Conservation (phyloP, 2,888 invertebrate genomes). For the Oligia latruncula region DNA sequence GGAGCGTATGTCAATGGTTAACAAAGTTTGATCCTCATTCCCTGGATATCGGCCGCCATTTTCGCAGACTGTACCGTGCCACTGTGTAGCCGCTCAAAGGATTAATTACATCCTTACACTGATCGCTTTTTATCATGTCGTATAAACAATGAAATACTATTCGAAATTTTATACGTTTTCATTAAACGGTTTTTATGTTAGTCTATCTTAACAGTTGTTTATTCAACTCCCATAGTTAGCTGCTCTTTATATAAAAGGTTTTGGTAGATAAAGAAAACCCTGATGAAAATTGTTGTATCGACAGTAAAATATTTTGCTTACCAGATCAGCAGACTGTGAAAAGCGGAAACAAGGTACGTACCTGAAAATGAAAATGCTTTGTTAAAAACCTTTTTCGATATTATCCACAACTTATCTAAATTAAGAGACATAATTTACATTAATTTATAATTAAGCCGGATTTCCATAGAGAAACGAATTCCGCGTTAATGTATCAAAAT, state of each 20-base stretch:
- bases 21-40: slow-evolving; percentile 51
- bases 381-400: slow-evolving; percentile 27
- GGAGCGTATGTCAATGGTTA: slow-evolving; percentile 54
- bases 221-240: background rate
- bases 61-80: slow-evolving; percentile 16
- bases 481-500: slow-evolving; percentile 74
- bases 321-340: slow-evolving; percentile 22
- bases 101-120: slow-evolving; percentile 54
- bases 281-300: slow-evolving; percentile 3
- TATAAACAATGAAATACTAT: slow-evolving; percentile 33
- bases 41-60: slow-evolving; percentile 27
- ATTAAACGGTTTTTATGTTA: background rate
- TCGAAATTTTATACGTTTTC: slow-evolving; percentile 4
- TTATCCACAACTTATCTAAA: background rate
- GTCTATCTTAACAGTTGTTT: background rate
- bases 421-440: slow-evolving; percentile 22
- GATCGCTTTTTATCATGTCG: slow-evolving; percentile 43
- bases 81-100: slow-evolving; percentile 50
- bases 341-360: slow-evolving; percentile 70
- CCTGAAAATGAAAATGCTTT: slow-evolving; percentile 74
- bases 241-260: background rate
- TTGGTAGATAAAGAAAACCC: background rate
- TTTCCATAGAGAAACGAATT: slow-evolving; percentile 69
- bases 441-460: slow-evolving; percentile 66
- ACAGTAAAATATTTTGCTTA: slow-evolving; percentile 38